These are phyloP conservation scores for Thamnophis elegans DNA, from an alignment of 2,797 vertebrate genomes.

Conservation along the genomic window DNA sequence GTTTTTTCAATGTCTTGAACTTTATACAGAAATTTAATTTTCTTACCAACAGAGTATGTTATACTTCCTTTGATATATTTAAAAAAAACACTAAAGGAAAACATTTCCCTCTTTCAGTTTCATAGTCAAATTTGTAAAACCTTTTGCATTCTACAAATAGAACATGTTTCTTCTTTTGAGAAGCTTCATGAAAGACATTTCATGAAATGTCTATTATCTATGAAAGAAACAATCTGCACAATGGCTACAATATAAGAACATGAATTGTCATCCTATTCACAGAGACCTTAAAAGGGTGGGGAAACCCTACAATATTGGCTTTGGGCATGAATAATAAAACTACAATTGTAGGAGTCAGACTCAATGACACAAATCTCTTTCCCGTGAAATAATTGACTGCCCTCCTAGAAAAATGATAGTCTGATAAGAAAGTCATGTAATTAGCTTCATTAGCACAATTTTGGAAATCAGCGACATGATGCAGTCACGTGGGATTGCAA, in stretches of 20 bases:
- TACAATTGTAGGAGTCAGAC: background rate
- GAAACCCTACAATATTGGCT: background rate
- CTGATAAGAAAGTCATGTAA: background rate
- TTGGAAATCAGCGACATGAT: background rate
- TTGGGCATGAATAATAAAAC: background rate
- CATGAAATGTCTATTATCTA: too few relatives aligned
- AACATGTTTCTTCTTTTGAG: background rate
- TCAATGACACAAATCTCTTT: background rate
- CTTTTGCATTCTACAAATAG: background rate
- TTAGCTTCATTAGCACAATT: background rate
- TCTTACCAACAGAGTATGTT: background rate
- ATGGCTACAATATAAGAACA: background rate
- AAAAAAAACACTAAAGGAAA: background rate
- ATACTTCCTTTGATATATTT: background rate
- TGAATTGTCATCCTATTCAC: background rate
- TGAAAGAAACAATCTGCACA: background rate
- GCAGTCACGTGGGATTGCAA: background rate
- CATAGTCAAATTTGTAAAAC: background rate
- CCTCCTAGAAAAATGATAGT: background rate
- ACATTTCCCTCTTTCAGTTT: background rate
- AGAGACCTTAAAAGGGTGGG: background rate
- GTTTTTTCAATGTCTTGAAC: background rate
- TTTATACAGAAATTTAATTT: background rate
- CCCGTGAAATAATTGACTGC: background rate
- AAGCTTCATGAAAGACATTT: background rate